Base-by-base conservation (phyloP, 2,888 invertebrate genomes). In the Drosophila paranaensis region DNA sequence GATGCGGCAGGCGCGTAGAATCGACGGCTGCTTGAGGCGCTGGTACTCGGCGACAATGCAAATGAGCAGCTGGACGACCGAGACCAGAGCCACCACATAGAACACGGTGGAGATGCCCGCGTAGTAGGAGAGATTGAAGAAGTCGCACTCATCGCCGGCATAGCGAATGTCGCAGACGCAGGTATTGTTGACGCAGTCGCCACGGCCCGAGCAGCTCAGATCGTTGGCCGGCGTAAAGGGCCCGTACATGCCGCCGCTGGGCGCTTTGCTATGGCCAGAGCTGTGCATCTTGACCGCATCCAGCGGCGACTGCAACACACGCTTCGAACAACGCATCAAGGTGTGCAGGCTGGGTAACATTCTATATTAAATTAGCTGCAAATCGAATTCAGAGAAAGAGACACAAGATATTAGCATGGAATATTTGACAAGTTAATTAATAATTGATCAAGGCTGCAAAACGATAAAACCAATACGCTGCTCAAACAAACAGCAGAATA, bases 131-230 rank as follows among this genome's bases (percentile, higher is more conserved):
- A 97, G 92, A 93, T 98, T 97, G 74, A 96, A 97, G 35, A 96
- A 95, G 69, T 96, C 95, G 92, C 98, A 97, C 90, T 96, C 95
- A 70, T 96, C 95, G 11, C 98, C 98, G 70, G 97, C 95, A 92
- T 96, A 98, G 62, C 95, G 95, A 85, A 98, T 98, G 94, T 97
- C 97, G 93, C 98, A 98, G 82, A 97, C 94, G 92, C 98, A 98
- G 61, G 97, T 97, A 77, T 97, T 97, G 92, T 98, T 97, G 91
- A 96, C 95, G 93, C 98, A 98, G 93, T 98, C 98, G 25, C 98
- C 98, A 74, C 97, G 96, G 74, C 97, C 97, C 90, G 97, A 97
- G 93, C 98, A 98, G 72, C 92, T 91, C 69, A 92, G 90, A 76
- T 90, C 88, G 71, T 80, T 85, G 65, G 89, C 90, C 40, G 78